Conservation (phyloP, 2,113 vertebrate genomes). For the Rafetus swinhoei region DNA sequence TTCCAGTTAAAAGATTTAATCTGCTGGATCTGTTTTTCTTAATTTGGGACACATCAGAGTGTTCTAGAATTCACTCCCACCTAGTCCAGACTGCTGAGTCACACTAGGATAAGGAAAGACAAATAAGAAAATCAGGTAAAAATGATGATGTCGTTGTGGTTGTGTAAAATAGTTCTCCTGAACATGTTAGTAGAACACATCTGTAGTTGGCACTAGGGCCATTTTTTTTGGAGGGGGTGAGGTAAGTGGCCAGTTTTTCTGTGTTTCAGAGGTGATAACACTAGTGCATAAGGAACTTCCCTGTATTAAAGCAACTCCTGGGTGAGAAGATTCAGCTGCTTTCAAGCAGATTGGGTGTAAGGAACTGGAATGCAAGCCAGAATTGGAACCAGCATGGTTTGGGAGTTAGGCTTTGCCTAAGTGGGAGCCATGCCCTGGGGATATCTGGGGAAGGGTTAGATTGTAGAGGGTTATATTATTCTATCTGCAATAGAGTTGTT, state of each 20-base stretch:
- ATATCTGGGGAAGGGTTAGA: fast-evolving
- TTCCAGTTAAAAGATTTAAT: background rate
- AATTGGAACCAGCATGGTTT: fast-evolving
- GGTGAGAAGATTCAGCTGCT: background rate
- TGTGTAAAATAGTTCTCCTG: background rate
- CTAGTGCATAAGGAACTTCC: background rate
- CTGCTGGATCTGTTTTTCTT: background rate
- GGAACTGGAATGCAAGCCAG: background rate
- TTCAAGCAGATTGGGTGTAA: fast-evolving
- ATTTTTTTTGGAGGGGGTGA: background rate
- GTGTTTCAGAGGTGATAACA: background rate
- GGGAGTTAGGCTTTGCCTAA: fast-evolving
- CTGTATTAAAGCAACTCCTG: background rate
- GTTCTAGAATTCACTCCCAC: background rate
- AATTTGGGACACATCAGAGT: background rate
- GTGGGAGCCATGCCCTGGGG: fast-evolving
- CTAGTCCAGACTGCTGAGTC: background rate
- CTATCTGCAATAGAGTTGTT: background rate
- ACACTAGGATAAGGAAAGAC: background rate
- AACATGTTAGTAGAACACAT: background rate
- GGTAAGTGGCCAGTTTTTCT: background rate
- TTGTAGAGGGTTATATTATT: background rate
- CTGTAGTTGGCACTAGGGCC: background rate
- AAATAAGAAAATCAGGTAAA: background rate
- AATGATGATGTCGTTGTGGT: background rate